Evolutionary conservation across 2,888 invertebrate species (phyloP).

Genomic region (Pelosia muscerda): DNA sequence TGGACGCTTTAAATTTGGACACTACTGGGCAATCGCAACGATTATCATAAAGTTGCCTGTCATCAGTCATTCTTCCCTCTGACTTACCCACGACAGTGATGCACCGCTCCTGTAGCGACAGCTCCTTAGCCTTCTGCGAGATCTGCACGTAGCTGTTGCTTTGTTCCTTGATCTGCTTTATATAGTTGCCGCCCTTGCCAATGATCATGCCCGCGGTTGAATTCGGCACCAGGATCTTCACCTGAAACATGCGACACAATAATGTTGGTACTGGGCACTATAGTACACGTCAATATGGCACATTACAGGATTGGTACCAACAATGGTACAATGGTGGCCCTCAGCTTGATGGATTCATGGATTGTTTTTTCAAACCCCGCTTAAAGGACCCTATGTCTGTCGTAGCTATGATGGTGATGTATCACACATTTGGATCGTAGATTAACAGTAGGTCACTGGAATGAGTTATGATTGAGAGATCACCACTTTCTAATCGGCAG

Average conservation of each 20-base stretch:
- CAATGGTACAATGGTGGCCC: too few relatives aligned
- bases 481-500: too few relatives aligned
- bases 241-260: conserved; percentile 72
- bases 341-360: too few relatives aligned
- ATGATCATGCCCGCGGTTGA: conserved; percentile 99
- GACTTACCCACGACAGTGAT: conserved; percentile 95
- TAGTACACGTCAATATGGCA: too few relatives aligned
- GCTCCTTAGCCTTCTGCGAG: conserved; percentile 98
- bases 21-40: not conserved
- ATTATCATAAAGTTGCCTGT: not conserved
- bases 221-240: conserved; percentile 98
- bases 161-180: conserved; percentile 97
- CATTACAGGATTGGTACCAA: too few relatives aligned
- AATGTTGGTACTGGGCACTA: not conserved
- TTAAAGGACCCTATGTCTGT: too few relatives aligned
- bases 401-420: too few relatives aligned
- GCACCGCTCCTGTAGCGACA: conserved; percentile 96
- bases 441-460: too few relatives aligned
- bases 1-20: not conserved
- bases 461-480: too few relatives aligned
- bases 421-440: not conserved
- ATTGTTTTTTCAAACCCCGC: not conserved
- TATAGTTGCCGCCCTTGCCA: conserved; percentile 98
- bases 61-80: not conserved
- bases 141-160: conserved; percentile 98